These are phyloP conservation scores for Python bivittatus DNA, from an alignment of 2,113 vertebrate species.

Conservation along the genomic window DNA sequence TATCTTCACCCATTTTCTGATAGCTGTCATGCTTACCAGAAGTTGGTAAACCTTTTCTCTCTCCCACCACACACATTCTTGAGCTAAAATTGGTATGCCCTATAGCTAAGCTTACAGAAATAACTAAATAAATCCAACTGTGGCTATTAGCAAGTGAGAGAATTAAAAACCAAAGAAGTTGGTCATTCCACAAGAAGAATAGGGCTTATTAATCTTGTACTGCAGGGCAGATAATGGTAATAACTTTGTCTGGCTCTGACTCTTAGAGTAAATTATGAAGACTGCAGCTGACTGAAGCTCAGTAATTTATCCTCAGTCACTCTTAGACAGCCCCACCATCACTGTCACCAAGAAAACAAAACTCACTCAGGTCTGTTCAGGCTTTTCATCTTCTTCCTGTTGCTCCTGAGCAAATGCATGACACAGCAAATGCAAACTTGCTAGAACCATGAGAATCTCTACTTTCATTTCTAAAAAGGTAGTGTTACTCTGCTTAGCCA, in stretches of 20 bases:
- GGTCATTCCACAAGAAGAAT: slow-evolving; percentile 18
- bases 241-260: slow-evolving; percentile 31
- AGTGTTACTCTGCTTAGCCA: background rate
- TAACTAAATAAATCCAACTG: slow-evolving; percentile 11
- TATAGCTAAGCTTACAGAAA: background rate
- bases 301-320: slow-evolving; percentile 24
- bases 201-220: slow-evolving; percentile 26
- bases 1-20: background rate
- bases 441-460: background rate
- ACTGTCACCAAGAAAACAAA: background rate
- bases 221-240: slow-evolving; percentile 25
- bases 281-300: background rate
- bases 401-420: background rate
- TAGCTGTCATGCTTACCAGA: background rate
- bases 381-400: background rate
- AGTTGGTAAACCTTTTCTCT: background rate
- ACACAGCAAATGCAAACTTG: no score
- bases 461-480: background rate
- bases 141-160: slow-evolving; percentile 9
- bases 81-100: background rate
- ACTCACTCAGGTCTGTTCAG: background rate
- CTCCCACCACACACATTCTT: background rate
- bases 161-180: slow-evolving; percentile 24
- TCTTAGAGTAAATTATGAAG: slow-evolving; percentile 29
- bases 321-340: background rate